Evolutionary conservation across 2,888 invertebrate genomes (phyloP).

Genomic region (Drosophila histrio): DNA sequence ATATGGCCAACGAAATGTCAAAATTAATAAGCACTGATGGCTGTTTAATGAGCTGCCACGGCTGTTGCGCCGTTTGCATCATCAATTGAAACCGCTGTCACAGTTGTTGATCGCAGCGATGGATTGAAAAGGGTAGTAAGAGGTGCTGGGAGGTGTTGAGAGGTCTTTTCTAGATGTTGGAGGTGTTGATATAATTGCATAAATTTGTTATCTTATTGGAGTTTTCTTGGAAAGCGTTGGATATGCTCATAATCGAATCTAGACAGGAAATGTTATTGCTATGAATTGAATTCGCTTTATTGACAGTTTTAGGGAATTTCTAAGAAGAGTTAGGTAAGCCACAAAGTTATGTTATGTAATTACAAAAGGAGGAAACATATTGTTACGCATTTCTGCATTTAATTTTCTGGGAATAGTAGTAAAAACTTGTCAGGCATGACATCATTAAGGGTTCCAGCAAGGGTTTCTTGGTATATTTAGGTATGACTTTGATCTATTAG

Average conservation of each 20-base stretch:
- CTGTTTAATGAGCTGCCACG: constrained; percentile 58
- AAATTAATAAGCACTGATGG: constrained; percentile 67
- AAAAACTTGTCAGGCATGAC: no score
- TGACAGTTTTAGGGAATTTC: background rate
- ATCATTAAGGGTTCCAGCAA: no score
- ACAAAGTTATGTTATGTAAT: no score
- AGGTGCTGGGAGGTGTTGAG: background rate
- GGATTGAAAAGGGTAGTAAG: background rate
- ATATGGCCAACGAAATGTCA: constrained; percentile 70
- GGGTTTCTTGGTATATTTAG: background rate
- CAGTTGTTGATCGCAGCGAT: background rate
- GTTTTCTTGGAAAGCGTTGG: background rate
- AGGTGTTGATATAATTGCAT: background rate
- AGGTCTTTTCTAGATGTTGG: background rate
- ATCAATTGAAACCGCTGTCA: constrained; percentile 42
- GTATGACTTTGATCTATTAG: no score
- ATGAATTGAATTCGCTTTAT: background rate
- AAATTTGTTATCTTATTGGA: background rate
- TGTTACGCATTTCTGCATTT: no score
- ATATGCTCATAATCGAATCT: background rate
- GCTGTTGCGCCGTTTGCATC: constrained; percentile 41
- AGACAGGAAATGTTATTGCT: background rate
- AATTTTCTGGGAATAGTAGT: no score
- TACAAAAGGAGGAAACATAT: no score
- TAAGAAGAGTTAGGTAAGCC: no score